Evolutionary conservation across 2,797 vertebrate species (phyloP).

Genomic region (Helarctos malayanus): DNA sequence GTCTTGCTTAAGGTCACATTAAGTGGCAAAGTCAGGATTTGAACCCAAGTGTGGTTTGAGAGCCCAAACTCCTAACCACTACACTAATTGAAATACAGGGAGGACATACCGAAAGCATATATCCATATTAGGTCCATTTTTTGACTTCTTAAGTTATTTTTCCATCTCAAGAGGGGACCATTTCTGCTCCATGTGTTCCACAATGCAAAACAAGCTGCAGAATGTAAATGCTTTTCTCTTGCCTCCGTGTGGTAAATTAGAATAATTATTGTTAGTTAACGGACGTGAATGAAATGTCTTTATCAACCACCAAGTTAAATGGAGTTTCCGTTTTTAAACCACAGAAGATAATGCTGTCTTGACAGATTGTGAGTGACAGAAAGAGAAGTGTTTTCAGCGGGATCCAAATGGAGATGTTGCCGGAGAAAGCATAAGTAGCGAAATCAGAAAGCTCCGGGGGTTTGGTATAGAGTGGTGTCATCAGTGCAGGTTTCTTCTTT

Average conservation of each 20-base stretch:
- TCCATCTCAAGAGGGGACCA: background rate
- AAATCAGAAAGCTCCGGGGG: conserved; percentile 24
- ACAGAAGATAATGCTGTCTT: conserved; percentile 70
- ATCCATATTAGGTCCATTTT: background rate
- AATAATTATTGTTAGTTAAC: conserved; percentile 78
- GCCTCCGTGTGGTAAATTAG: conserved; percentile 74
- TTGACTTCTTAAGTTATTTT: conserved; percentile 47
- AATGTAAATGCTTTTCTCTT: conserved; percentile 27
- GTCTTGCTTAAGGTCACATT: background rate
- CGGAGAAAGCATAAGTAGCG: conserved; percentile 56
- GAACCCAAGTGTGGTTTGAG: conserved; percentile 15
- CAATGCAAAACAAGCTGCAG: conserved; percentile 50
- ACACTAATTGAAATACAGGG: background rate
- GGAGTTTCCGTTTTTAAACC: conserved; percentile 78
- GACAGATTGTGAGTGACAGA: conserved; percentile 80
- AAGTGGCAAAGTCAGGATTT: background rate
- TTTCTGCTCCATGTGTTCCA: conserved; percentile 43
- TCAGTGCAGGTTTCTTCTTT: conserved; percentile 54
- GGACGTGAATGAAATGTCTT: conserved; percentile 71
- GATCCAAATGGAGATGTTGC: conserved; percentile 68
- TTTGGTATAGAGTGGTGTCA: conserved; percentile 52
- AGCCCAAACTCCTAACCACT: background rate
- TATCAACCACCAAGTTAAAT: conserved; percentile 74
- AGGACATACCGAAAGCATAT: background rate
- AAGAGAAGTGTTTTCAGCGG: conserved; percentile 69